Base-by-base conservation (phyloP, 1,140 invertebrate species). In the Polyergus mexicanus region DNA sequence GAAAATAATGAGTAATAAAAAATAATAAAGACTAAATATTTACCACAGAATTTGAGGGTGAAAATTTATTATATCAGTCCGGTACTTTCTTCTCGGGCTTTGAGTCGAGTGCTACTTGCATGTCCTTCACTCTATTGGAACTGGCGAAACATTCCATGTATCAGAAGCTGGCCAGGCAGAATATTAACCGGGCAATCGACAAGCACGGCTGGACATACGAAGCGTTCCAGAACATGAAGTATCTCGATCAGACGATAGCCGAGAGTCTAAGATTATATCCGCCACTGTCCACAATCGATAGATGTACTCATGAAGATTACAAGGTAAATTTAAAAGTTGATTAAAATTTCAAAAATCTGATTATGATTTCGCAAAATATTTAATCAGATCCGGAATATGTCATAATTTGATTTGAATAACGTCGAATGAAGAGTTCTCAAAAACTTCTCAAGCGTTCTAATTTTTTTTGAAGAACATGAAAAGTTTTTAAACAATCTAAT, bases 281-380 rank as follows among this genome's bases (percentile, higher is more conserved):
- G n/a, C 94, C 96, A 0, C 95, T 96, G 3, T 96, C 96, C 4
- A 86, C 96, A 7, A 93, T 96, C 66, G 95, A 95, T 28, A 92
- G 96, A 65, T 90, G 93, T n/a, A 87, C 95, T 0, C 89, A 90
- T 4, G 76, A 95, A 65, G 95, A 94, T 84, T 95, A 94, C 25
- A 84, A 91, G 41, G 91, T 93, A 75, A 19, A 44, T 78, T 22
- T 44, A 16, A 28, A 62, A 28, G 8, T 16, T 7, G 25, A 69
- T 54, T 2, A 56, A 11, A 8, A 5, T 38, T 32, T 72, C 32
- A 54, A 11, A 76, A 1, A 19, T 58, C 22, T 72, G 11, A 54
- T 72, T 72, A 0, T 28, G 25, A 28, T 28, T 28, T 56, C 7
- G n/a, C 10, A 56, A 5, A 35, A 51, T 44, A 47, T 19, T 22